Percentiles rank a stretch among this genome's conserved stretches.
Evolutionary conservation across 1,140 invertebrate species (phyloP).

Genomic region (Meloidogyne exigua): DNA sequence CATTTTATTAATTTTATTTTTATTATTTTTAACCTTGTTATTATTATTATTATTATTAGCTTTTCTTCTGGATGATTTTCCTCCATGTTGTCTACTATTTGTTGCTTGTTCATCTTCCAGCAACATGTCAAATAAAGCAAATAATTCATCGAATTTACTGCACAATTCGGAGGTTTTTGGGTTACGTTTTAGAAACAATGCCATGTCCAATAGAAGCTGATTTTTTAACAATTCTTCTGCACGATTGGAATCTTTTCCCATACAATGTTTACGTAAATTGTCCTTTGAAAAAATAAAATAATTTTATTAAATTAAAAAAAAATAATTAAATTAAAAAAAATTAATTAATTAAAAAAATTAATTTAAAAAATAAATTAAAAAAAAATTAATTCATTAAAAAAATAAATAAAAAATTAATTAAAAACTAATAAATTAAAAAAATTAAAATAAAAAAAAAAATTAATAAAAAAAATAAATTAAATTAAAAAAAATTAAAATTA

Average conservation of each 20-base stretch:
- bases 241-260: conserved; percentile 11
- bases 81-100: neutral
- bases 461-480: neutral
- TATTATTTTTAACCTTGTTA: neutral
- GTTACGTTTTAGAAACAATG: neutral
- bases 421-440: neutral
- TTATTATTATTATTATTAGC: neutral
- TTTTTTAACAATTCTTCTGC: conserved; percentile 21
- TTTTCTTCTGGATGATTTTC: neutral
- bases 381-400: neutral
- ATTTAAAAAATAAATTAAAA: too few relatives aligned
- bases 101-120: conserved; percentile 9
- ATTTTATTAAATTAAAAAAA: neutral
- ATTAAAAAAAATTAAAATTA: neutral
- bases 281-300: conserved; percentile 9
- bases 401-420: neutral
- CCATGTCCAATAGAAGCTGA: conserved; percentile 9
- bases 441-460: too few relatives aligned
- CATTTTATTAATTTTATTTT: neutral
- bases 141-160: conserved; percentile 6
- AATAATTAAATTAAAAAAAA: neutral
- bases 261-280: conserved; percentile 17
- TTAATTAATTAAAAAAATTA: too few relatives aligned
- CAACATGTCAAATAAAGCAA: conserved; percentile 21
- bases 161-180: conserved; percentile 5